Evolutionary conservation across 2,888 invertebrate genomes (phyloP).

Genomic region (Ichneumoninae sp.): DNA sequence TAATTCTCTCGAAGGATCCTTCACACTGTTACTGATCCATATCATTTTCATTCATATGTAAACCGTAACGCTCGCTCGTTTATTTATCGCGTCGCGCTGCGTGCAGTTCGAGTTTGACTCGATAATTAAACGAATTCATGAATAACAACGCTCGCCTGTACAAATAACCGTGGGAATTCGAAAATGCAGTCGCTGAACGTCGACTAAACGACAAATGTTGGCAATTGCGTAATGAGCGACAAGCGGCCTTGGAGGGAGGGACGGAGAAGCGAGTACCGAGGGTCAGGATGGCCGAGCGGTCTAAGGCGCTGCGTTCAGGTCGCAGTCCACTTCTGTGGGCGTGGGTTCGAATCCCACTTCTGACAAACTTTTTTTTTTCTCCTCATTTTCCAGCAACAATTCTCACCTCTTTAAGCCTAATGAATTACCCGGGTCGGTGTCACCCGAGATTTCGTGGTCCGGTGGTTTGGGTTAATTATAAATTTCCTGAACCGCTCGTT

Average conservation of each 20-base stretch:
- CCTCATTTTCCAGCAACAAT: background rate
- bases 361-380: constrained; percentile 80
- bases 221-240: background rate
- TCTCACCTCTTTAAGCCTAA: background rate
- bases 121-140: constrained; percentile 27
- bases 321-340: constrained; percentile 84
- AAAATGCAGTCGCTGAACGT: background rate
- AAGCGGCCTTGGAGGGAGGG: background rate
- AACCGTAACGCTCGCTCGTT: constrained; percentile 19
- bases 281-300: constrained; percentile 88
- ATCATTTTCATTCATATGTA: constrained; percentile 45
- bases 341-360: constrained; percentile 88
- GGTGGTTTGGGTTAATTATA: background rate
- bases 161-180: constrained; percentile 14
- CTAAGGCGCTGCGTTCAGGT: constrained; percentile 85
- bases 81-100: background rate
- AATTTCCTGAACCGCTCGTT: background rate
- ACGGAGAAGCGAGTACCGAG: background rate
- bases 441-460: background rate
- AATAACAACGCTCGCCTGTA: background rate
- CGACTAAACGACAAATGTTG: background rate
- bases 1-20: constrained; percentile 42
- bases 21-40: constrained; percentile 52
- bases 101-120: constrained; percentile 13
- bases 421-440: background rate